These are phyloP conservation scores for Bradypus variegatus DNA, from an alignment of 2,797 vertebrate species.

Conservation along the genomic window DNA sequence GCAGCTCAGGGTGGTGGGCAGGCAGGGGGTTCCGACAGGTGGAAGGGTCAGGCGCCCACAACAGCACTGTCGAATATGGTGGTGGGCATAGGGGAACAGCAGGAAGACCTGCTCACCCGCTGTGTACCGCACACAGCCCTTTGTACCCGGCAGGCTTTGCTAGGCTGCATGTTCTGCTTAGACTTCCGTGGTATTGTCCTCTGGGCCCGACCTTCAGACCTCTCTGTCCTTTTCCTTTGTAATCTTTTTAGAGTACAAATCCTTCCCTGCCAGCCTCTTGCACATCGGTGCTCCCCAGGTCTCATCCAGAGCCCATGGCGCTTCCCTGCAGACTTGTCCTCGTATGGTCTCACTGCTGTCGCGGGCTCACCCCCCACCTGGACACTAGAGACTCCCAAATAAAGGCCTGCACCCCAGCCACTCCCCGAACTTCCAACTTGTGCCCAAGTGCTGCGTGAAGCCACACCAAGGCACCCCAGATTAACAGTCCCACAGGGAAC, in stretches of 20 bases:
- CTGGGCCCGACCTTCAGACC: not conserved
- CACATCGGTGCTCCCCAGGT: not conserved
- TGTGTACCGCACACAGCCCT: not conserved
- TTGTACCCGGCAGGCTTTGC: not conserved
- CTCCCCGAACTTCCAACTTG: not conserved
- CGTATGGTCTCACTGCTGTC: not conserved
- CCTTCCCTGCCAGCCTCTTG: not conserved
- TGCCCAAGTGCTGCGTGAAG: not conserved
- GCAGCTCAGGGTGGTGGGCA: too few relatives aligned
- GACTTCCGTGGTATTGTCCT: not conserved
- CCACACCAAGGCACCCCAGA: not conserved
- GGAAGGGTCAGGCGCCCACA: too few relatives aligned
- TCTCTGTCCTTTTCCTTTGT: not conserved
- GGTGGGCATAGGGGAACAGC: not conserved
- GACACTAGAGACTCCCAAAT: not conserved
- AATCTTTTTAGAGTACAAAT: not conserved
- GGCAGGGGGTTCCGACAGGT: not conserved
- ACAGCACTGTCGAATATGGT: not conserved
- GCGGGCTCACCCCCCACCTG: not conserved
- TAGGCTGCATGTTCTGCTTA: not conserved
- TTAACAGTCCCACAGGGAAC: not conserved
- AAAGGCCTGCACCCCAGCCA: not conserved
- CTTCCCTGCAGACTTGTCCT: not conserved
- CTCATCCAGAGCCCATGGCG: not conserved
- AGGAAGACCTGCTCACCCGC: not conserved